Conservation (phyloP, 1,140 invertebrate species). For the Melanaphis sacchari region DNA sequence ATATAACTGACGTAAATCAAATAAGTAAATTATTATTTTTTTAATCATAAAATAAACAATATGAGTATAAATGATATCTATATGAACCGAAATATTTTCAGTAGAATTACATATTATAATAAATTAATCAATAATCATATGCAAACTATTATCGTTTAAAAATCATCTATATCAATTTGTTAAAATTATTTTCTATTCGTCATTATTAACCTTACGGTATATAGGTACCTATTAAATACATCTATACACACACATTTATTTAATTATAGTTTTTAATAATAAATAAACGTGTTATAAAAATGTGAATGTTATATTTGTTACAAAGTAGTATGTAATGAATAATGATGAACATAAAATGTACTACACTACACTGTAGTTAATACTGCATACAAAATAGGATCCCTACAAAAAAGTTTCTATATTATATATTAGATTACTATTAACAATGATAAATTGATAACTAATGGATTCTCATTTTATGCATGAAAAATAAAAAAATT, state of each 20-base stretch:
- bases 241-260: not conserved
- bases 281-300: not conserved
- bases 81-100: not conserved
- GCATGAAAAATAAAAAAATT: not conserved
- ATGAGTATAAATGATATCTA: not conserved
- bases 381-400: not conserved
- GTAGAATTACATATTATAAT: not conserved
- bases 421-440: not conserved
- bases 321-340: not conserved
- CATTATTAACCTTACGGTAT: not conserved
- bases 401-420: not conserved
- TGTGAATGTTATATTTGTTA: not conserved
- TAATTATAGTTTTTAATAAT: not conserved
- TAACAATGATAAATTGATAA: not conserved
- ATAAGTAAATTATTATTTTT: not conserved
- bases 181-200: not conserved
- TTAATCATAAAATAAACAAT: not conserved
- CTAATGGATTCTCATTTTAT: not conserved
- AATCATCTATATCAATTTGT: not conserved
- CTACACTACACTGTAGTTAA: not conserved
- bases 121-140: not conserved
- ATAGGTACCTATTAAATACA: no score
- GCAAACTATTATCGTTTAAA: not conserved
- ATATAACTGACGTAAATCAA: not conserved
- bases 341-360: not conserved